phyloP scores from a whole-genome alignment of 2,888 invertebrate genomes.

The Saturnia pavonia region DNA sequence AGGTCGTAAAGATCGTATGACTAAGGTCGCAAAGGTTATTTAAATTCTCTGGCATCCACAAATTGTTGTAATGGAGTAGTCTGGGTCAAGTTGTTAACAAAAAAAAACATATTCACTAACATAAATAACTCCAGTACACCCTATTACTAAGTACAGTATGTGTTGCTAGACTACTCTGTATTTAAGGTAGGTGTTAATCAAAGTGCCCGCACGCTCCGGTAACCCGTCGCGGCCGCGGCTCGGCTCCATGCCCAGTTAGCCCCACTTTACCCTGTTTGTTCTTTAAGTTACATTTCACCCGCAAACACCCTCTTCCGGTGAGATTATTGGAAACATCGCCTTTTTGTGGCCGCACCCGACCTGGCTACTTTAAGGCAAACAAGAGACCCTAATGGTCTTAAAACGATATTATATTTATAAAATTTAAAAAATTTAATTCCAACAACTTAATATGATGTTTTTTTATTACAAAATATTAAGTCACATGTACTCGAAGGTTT shows the following conservation, averaged over 20 bases:
- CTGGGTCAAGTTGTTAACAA: background rate
- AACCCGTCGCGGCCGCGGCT: constrained; percentile 39
- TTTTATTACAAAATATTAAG: too few relatives aligned
- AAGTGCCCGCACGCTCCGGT: constrained; percentile 49
- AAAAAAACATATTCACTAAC: background rate
- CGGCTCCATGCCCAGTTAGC: constrained; percentile 61
- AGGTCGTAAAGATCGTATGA: too few relatives aligned
- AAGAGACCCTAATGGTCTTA: constrained; percentile 26
- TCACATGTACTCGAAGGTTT: background rate
- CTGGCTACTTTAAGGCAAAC: constrained; percentile 53
- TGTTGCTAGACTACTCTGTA: constrained; percentile 44
- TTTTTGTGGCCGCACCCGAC: constrained; percentile 59
- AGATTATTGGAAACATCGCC: constrained; percentile 70
- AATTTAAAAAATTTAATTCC: background rate
- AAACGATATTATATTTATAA: background rate
- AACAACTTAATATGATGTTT: background rate
- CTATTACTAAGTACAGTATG: constrained; percentile 19
- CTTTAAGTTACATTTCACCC: constrained; percentile 69
- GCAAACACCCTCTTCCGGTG: constrained; percentile 73
- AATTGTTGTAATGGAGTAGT: background rate
- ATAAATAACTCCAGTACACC: background rate
- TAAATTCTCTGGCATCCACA: background rate
- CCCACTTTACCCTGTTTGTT: constrained; percentile 73
- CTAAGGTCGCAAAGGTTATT: too few relatives aligned
- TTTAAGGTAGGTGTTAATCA: constrained; percentile 67